Conservation (phyloP, 2,888 invertebrate species). For the Apotomis betuletana region DNA sequence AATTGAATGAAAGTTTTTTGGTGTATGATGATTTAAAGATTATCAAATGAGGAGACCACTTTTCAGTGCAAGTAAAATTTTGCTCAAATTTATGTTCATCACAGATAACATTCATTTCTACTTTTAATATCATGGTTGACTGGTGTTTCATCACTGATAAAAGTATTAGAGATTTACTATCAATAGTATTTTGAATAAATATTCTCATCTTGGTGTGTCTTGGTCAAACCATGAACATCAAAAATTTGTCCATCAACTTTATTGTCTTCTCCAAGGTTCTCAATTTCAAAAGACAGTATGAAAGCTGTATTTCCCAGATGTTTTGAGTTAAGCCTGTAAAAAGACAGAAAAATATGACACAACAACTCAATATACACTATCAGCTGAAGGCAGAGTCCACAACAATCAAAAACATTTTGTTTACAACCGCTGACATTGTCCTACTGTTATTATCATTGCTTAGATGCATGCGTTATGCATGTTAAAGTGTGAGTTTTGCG, state of each 20-base stretch:
- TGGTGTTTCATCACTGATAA: constrained; percentile 19
- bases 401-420: too few species aligned
- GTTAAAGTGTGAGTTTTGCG: too few species aligned
- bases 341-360: not conserved
- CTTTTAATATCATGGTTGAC: not conserved
- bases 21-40: not conserved
- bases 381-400: too few species aligned
- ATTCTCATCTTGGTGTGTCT: constrained; percentile 8
- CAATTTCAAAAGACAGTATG: not conserved
- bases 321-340: not conserved
- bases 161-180: not conserved
- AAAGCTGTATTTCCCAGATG: constrained; percentile 18
- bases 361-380: not conserved
- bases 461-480: too few species aligned
- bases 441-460: too few species aligned
- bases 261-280: not conserved
- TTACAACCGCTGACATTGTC: too few species aligned
- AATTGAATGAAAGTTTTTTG: not conserved
- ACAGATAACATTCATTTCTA: constrained; percentile 9
- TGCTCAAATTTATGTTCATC: not conserved
- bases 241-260: constrained; percentile 14
- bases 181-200: not conserved
- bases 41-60: not conserved
- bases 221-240: constrained; percentile 12
- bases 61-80: not conserved